Base-by-base conservation (phyloP, 92 coral and sea anemone genomes). In the Porites divaricata region DNA sequence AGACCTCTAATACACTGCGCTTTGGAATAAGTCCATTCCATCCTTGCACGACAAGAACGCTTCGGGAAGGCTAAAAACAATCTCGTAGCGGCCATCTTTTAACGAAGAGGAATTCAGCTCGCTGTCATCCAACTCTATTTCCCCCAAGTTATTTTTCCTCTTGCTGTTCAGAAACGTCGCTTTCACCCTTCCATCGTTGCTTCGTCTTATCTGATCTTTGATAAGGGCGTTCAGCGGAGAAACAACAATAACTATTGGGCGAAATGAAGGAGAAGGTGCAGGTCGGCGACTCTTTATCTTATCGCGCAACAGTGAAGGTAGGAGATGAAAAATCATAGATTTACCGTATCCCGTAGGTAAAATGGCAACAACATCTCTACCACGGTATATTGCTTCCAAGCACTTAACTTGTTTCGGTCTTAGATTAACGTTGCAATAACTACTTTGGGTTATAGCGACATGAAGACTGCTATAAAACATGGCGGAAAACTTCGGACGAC, bases 1-100 rank as follows among this genome's bases (percentile, higher is more conserved):
- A 63, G 89, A 28, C 15, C 63, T 70, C 70, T 89, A 84, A 28
- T 89, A 89, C 9, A 84, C 87, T 81, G 28, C 25, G 76, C 90
- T 85, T 76, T 86, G 90, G 8, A 81, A 68, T n/a, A n/a, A 85
- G 77, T 90, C 88, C 70, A 80, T 80, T 63, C 88, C 90, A 11
- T 68, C 85, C 61, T 84, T 84, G 62, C 93, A 80, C 1, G 90
- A 90, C 62, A 86, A 22, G 49, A 81, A 70, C 14, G 93, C 87
- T 81, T 86, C 75, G 57, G 90, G 90, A 73, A 86, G 93, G 17
- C 77, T 59, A 74, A 75, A 86, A 21, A 89, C 8, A 28, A 79
- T 85, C 70, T 75, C 41, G 72, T 85, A 85, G 70, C 69, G 80
- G 1, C 87, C 89, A 73, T 85, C 84, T 67, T 71, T 86, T 35